phyloP scores from a whole-genome alignment of 2,888 invertebrate species.

The Ichneumoninae sp. region DNA sequence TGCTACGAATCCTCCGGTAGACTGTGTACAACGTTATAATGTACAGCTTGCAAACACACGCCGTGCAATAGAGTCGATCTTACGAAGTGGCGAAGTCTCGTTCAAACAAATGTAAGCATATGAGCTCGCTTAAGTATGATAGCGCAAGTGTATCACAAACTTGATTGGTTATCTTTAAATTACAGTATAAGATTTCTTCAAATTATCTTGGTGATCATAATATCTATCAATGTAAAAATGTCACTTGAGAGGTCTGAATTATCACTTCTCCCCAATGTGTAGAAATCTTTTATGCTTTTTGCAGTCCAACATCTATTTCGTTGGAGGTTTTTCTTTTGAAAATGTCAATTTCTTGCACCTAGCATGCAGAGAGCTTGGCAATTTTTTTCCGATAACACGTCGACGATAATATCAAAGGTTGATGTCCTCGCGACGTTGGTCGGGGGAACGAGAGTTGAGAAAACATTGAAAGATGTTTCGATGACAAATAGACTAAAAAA shows the following conservation, averaged over 20 bases:
- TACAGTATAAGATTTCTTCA: neutral
- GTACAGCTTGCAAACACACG: slow-evolving; percentile 20
- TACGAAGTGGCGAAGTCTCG: neutral
- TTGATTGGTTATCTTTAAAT: neutral
- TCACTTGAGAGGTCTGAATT: neutral
- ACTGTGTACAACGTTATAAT: slow-evolving; percentile 17
- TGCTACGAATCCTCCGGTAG: slow-evolving; percentile 46
- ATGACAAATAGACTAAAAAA: slow-evolving; percentile 21
- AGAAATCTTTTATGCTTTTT: neutral
- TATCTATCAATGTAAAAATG: neutral
- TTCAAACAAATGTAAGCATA: neutral
- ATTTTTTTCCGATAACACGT: slow-evolving; percentile 25
- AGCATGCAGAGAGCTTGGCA: neutral
- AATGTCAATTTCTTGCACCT: neutral
- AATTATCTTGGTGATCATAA: neutral
- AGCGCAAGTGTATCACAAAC: neutral
- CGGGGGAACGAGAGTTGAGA: neutral
- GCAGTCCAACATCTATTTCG: neutral
- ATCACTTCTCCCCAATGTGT: neutral
- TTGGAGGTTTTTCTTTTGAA: neutral
- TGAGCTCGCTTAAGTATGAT: neutral
- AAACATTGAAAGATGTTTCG: slow-evolving; percentile 7
- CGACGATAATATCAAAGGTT: slow-evolving; percentile 11
- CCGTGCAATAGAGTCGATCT: neutral
- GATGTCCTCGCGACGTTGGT: neutral